Evolutionary conservation across 2,888 invertebrate genomes (phyloP).

Genomic region (Sisyra terminalis): DNA sequence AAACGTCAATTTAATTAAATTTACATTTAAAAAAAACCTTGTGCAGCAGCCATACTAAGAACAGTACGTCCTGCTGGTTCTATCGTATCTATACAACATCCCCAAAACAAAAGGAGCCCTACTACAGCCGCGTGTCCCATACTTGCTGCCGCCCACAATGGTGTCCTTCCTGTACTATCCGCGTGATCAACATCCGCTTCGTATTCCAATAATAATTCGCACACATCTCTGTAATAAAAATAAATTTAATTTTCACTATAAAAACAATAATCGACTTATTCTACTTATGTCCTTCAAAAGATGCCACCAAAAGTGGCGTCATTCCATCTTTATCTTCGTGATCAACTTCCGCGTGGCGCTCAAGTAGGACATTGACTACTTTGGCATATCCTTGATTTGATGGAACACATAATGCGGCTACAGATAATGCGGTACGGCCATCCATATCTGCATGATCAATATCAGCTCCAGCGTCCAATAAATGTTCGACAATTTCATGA

Average conservation of each 20-base stretch:
- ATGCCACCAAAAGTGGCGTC: constrained; percentile 76
- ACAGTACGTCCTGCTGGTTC: constrained; percentile 89
- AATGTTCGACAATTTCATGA: constrained; percentile 71
- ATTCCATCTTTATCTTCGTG: constrained; percentile 74
- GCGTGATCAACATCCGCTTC: constrained; percentile 84
- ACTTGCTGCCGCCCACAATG: constrained; percentile 84
- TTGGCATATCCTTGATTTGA: constrained; percentile 57
- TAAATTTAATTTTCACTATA: constrained; percentile 4
- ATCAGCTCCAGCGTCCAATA: constrained; percentile 65
- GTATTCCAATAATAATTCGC: constrained; percentile 77
- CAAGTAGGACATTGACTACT: constrained; percentile 52
- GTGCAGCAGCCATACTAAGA: constrained; percentile 67
- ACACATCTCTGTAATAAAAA: constrained; percentile 55
- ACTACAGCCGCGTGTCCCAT: constrained; percentile 82
- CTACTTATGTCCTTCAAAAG: constrained; percentile 78
- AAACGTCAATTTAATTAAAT: not conserved
- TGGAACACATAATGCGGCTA: constrained; percentile 71
- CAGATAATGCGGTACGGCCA: constrained; percentile 74
- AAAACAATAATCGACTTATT: constrained; percentile 13
- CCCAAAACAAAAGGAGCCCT: constrained; percentile 81
- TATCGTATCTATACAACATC: constrained; percentile 87
- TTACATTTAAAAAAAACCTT: constrained; percentile 32
- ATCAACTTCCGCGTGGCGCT: constrained; percentile 67
- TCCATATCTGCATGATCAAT: constrained; percentile 78
- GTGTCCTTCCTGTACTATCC: constrained; percentile 67